Evolutionary conservation across 2,113 vertebrate species (phyloP).

Genomic region (Odontesthes bonariensis): DNA sequence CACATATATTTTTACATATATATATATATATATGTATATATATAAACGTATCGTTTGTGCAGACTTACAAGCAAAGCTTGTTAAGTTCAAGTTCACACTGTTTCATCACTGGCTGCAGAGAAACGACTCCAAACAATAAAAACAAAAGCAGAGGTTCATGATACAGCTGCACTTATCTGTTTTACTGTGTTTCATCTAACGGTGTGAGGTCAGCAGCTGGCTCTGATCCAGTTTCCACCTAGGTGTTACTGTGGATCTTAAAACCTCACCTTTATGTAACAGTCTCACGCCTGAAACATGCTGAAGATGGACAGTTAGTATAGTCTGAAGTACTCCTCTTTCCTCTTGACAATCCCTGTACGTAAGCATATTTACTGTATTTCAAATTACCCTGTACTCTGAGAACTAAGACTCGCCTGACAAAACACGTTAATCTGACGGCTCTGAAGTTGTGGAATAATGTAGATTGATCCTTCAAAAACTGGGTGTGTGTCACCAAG

Average conservation of each 20-base stretch:
- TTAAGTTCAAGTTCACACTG: not conserved
- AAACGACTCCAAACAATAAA: slow-evolving; percentile 4
- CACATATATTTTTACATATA: no score
- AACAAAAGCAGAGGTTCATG: not conserved
- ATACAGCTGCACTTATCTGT: not conserved
- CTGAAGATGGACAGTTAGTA: not conserved
- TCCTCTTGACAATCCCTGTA: no score
- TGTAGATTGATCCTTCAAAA: no score
- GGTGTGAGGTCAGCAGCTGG: slow-evolving; percentile 7
- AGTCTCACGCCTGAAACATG: slow-evolving; percentile 44
- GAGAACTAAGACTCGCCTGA: no score
- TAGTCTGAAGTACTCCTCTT: not conserved
- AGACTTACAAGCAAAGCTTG: not conserved
- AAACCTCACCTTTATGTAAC: slow-evolving; percentile 50
- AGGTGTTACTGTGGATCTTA: slow-evolving; percentile 25
- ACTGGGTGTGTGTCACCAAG: no score
- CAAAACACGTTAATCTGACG: no score
- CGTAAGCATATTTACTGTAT: no score
- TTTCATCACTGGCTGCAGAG: not conserved
- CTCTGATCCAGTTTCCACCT: slow-evolving; percentile 27
- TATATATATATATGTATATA: no score
- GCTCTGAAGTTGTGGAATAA: no score
- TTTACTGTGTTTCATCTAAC: not conserved
- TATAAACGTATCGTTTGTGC: no score
- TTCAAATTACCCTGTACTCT: no score